Percentiles rank a stretch among this genome's conserved stretches.
Conservation (phyloP, 2,113 vertebrate species). For the Cochlearius cochlearius region DNA sequence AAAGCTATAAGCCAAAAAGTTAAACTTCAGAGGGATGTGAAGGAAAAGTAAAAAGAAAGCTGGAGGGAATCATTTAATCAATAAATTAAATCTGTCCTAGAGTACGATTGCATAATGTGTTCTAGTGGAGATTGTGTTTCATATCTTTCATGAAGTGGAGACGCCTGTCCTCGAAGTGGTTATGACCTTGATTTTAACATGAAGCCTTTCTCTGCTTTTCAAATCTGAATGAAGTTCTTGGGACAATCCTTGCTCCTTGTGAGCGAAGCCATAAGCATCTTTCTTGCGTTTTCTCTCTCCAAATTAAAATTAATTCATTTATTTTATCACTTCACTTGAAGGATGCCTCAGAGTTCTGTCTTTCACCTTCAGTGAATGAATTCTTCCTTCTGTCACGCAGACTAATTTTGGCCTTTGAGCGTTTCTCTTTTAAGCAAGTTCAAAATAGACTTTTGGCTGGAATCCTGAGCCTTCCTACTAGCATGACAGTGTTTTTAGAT, state of each 20-base stretch:
- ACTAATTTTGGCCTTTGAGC: constrained; percentile 51
- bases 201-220: background rate
- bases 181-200: constrained; percentile 35
- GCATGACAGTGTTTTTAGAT: background rate
- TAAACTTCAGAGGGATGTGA: background rate
- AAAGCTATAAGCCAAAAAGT: background rate
- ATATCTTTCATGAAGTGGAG: background rate
- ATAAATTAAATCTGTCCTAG: background rate
- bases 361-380: constrained; percentile 41
- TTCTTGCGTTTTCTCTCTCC: background rate
- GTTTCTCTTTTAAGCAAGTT: constrained; percentile 45
- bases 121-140: constrained; percentile 37
- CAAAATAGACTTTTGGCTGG: constrained; percentile 64
- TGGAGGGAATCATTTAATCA: background rate
- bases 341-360: constrained; percentile 30
- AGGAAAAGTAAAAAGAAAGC: background rate
- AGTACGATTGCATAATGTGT: background rate
- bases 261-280: background rate
- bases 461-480: constrained; percentile 36
- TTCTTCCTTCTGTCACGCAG: constrained; percentile 37
- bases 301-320: background rate
- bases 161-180: background rate
- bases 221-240: background rate
- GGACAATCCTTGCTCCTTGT: background rate
- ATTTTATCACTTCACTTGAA: background rate